Evolutionary conservation across 2,888 invertebrate genomes (phyloP).

Genomic region (Hyposoter didymator): DNA sequence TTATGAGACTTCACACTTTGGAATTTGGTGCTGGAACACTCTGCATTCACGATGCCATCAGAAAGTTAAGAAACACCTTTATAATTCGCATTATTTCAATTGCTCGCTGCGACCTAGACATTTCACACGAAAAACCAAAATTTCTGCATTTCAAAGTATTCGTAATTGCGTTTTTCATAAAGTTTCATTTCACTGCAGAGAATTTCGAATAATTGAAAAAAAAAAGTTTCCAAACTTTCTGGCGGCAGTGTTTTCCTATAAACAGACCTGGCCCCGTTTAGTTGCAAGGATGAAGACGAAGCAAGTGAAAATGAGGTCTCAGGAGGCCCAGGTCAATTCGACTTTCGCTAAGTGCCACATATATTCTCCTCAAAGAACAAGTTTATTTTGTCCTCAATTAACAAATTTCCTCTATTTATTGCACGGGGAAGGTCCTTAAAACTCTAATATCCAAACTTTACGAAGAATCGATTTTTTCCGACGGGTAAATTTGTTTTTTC

Average conservation of each 20-base stretch:
- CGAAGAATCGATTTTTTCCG: constrained; percentile 35
- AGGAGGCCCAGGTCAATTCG: neutral
- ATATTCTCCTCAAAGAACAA: constrained; percentile 52
- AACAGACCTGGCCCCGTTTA: neutral
- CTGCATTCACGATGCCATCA: neutral
- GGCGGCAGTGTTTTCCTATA: neutral
- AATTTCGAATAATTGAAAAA: neutral
- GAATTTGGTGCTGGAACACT: neutral
- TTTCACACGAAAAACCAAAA: neutral
- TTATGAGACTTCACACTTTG: neutral
- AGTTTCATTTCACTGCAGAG: neutral
- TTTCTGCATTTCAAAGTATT: neutral
- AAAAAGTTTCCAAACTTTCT: neutral
- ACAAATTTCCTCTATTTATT: constrained; percentile 48
- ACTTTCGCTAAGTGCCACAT: neutral
- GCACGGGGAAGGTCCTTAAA: constrained; percentile 29
- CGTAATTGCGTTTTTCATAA: neutral
- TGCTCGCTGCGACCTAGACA: neutral
- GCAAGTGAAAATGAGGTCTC: neutral
- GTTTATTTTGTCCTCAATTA: constrained; percentile 5
- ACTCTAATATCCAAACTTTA: constrained; percentile 36
- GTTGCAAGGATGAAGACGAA: neutral
- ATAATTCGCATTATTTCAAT: neutral
- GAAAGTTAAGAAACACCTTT: neutral
- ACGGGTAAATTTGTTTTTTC: neutral